Conservation (phyloP, 2,113 vertebrate species). For the Amphilophus citrinellus region DNA sequence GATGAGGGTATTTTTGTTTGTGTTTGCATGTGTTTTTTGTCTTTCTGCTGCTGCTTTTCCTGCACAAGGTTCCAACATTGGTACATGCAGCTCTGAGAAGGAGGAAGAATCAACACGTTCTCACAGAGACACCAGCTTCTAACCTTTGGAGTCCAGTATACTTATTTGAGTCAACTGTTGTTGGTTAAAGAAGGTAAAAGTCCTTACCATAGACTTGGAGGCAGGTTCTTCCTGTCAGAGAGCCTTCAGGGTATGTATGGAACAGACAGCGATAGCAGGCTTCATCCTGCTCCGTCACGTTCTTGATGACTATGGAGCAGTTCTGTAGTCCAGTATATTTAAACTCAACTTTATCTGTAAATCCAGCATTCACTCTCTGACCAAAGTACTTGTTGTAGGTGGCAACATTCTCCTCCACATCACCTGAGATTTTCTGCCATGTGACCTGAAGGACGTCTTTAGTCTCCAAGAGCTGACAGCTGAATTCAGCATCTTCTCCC, state of each 20-base stretch:
- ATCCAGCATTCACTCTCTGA: not conserved
- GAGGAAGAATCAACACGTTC: too few relatives aligned
- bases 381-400: not conserved
- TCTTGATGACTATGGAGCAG: conserved; percentile 44
- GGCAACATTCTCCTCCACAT: not conserved
- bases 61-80: too few relatives aligned
- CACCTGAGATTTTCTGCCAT: conserved; percentile 43
- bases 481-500: conserved; percentile 27
- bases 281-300: conserved; percentile 37
- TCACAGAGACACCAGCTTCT: too few relatives aligned
- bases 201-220: conserved; percentile 53
- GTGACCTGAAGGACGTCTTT: conserved; percentile 44
- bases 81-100: too few relatives aligned
- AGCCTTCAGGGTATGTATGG: conserved; percentile 30
- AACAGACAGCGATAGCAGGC: conserved; percentile 60
- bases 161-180: too few relatives aligned
- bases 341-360: conserved; percentile 12
- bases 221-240: conserved; percentile 2
- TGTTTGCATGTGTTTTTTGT: too few relatives aligned
- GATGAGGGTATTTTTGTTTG: too few relatives aligned
- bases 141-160: too few relatives aligned
- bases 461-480: conserved; percentile 23
- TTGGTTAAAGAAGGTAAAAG: too few relatives aligned
- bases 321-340: not conserved
- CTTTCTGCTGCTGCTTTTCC: too few relatives aligned